phyloP scores from a whole-genome alignment of 2,797 vertebrate species.

The Hippopotamyrus pictus region DNA sequence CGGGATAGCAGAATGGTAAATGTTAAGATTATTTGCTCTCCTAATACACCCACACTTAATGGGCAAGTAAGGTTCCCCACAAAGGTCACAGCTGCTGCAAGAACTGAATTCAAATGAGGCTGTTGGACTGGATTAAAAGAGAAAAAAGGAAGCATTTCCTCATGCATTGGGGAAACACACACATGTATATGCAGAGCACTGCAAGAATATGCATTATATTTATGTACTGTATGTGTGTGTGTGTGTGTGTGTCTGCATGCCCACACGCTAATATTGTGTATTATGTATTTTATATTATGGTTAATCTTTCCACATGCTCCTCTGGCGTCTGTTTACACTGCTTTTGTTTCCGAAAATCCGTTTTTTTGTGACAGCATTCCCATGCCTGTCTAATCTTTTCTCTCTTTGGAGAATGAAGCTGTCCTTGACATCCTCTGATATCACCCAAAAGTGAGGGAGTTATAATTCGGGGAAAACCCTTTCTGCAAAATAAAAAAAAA shows the following conservation, averaged over 20 bases:
- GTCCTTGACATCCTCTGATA: not conserved
- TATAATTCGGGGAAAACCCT: not conserved
- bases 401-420: not conserved
- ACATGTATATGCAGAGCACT: not conserved
- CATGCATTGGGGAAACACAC: not conserved
- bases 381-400: conserved; percentile 4
- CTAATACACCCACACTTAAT: conserved; percentile 66
- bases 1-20: conserved; percentile 65
- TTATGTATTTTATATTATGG: not conserved
- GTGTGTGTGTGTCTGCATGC: not conserved
- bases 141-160: not conserved
- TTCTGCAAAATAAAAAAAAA: not conserved
- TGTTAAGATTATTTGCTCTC: conserved; percentile 62
- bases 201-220: not conserved
- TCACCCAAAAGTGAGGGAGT: not conserved
- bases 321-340: conserved; percentile 4
- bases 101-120: conserved; percentile 60
- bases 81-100: conserved; percentile 60
- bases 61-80: conserved; percentile 53
- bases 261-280: not conserved
- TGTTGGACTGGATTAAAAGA: conserved; percentile 9
- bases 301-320: not conserved
- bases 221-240: not conserved
- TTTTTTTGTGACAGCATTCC: not conserved
- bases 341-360: not conserved